Percentiles rank a stretch among this genome's conserved stretches.
phyloP scores from a whole-genome alignment of 1,140 invertebrate species.

The Aporrectodea caliginosa region DNA sequence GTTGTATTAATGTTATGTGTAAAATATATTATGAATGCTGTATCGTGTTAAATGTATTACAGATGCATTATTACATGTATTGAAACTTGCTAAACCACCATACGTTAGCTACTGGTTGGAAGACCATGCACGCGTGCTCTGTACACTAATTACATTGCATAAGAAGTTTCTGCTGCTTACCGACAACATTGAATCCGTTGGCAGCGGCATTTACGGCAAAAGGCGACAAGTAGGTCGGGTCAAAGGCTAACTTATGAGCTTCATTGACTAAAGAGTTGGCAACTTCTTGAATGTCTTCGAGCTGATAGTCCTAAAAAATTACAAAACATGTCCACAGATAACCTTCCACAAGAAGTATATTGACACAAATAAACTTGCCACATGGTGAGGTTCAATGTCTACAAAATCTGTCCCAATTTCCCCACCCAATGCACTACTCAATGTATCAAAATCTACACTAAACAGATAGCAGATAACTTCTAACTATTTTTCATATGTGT shows the following conservation, averaged over 20 bases:
- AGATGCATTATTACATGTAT: background rate
- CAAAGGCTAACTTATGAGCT: constrained; percentile 86
- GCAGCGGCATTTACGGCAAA: constrained; percentile 86
- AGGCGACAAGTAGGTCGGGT: constrained; percentile 89
- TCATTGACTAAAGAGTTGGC: constrained; percentile 92
- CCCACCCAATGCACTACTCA: too few relatives aligned
- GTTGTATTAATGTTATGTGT: background rate
- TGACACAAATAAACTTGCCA: too few relatives aligned
- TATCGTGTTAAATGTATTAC: background rate
- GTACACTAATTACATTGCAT: background rate
- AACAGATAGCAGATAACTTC: too few relatives aligned
- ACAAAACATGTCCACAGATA: background rate
- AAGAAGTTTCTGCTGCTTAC: constrained; percentile 60
- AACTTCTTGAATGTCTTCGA: constrained; percentile 69
- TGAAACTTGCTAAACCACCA: background rate
- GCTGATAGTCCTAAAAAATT: constrained; percentile 47
- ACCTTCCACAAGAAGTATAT: too few relatives aligned
- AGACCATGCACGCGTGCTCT: too few relatives aligned
- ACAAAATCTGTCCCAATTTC: too few relatives aligned
- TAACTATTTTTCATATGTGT: too few relatives aligned
- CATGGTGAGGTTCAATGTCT: too few relatives aligned
- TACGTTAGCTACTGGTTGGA: background rate
- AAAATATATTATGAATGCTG: background rate
- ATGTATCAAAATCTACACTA: too few relatives aligned
- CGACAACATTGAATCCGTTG: constrained; percentile 87